phyloP scores from a whole-genome alignment of 1,140 invertebrate species.

The Polypedilum vanderplanki region DNA sequence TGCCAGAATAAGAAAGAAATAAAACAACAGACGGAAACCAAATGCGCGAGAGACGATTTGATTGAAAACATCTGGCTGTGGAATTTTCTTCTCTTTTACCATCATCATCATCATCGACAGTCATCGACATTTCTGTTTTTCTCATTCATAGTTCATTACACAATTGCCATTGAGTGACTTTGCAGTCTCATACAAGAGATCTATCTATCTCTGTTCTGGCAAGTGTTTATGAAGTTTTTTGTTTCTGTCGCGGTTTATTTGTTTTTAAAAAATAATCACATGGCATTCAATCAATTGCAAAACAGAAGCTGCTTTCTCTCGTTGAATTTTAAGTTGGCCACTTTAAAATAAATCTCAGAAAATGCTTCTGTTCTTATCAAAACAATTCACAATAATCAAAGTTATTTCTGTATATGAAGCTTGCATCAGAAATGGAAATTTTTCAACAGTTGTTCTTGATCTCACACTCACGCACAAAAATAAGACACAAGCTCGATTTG shows the following conservation, averaged over 20 bases:
- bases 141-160: constrained; percentile 16
- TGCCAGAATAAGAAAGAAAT: neutral
- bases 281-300: neutral
- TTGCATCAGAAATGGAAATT: neutral
- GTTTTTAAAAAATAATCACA: neutral
- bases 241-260: constrained; percentile 26
- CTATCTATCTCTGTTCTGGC: neutral
- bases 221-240: neutral
- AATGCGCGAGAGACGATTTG: constrained; percentile 15
- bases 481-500: no score
- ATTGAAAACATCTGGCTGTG: constrained; percentile 24
- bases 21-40: neutral
- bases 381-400: no score
- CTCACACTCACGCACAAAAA: no score
- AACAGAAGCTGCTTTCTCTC: neutral
- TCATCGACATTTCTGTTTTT: neutral
- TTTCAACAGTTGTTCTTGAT: neutral
- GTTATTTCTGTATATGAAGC: no score
- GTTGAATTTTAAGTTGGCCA: no score
- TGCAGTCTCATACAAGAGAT: neutral
- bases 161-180: constrained; percentile 28
- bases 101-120: neutral
- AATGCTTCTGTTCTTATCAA: neutral
- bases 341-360: neutral
- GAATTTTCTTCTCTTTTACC: constrained; percentile 17